Base-by-base conservation (phyloP, 37 sponge, comb jelly and placozoan genomes). In the Mnemiopsis leidyi region DNA sequence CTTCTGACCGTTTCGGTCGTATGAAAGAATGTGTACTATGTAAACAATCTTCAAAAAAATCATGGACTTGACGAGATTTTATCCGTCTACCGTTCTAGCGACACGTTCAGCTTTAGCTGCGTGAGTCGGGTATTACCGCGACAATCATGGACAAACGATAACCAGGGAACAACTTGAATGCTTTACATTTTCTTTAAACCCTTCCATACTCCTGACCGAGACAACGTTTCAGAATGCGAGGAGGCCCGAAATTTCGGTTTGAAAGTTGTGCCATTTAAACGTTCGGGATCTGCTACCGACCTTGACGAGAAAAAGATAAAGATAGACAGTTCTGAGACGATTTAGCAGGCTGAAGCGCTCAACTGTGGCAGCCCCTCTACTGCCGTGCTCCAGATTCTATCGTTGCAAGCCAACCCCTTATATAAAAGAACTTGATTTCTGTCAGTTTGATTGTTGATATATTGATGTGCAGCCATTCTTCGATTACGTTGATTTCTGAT, bases 211-310 rank as follows among this genome's bases (percentile, higher is more conserved):
- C n/a, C n/a, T n/a, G n/a, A n/a, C n/a, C n/a, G n/a, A n/a, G n/a
- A n/a, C n/a, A n/a, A 29, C 23, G 0, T 39, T 85, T 40, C 90
- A 85, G 90, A 85, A 28, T 38, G 61, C n/a, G 90, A 85, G 35
- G 90, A 85, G n/a, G 61, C 90, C 0, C 39, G 90, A 39, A 85
- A 85, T 28, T 85, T 85, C 48, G 90, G 90, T 38, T 20, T 77
- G 79, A 85, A 85, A 39, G 90, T 85, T 13, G 90, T 85, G 18
- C 90, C 90, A 0, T n/a, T 85, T 26, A 85, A 85, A 40, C 90
- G 90, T 18, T 77, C 79, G 1, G 32, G 32, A 20, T 77, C 79
- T 26, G 20, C 21, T 28, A 29, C 73, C 3, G 79, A 77, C 16
- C 36, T 77, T 1, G 79, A 77, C 18, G 26, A 77, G 32, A 77